Evolutionary conservation across 2,888 invertebrate genomes (phyloP).

Genomic region (Acronicta aceris): DNA sequence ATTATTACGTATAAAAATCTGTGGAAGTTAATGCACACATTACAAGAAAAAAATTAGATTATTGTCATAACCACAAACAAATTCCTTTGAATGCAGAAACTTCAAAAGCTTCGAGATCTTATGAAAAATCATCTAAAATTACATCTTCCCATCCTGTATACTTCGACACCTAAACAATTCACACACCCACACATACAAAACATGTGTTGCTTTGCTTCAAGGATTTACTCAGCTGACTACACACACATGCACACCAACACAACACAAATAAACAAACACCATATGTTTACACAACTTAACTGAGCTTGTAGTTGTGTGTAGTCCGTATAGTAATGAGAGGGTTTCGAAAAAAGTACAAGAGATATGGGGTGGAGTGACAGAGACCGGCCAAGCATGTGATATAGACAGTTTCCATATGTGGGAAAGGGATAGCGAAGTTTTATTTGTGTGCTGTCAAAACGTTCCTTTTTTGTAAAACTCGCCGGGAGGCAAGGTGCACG

Average conservation of each 20-base stretch:
- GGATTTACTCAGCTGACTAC: slow-evolving; percentile 82
- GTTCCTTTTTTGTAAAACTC: slow-evolving; percentile 83
- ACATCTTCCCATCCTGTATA: slow-evolving; percentile 56
- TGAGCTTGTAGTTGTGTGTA: slow-evolving; percentile 66
- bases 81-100: slow-evolving; percentile 29
- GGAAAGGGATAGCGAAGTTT: slow-evolving; percentile 63
- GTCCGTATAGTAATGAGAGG: slow-evolving; percentile 76
- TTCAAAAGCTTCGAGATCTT: slow-evolving; percentile 40
- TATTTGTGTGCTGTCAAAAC: slow-evolving; percentile 71
- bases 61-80: slow-evolving; percentile 40
- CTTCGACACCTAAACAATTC: slow-evolving; percentile 66
- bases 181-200: slow-evolving; percentile 60
- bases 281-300: slow-evolving; percentile 64
- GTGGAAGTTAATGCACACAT: neutral
- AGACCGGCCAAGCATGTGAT: slow-evolving; percentile 57
- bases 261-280: slow-evolving; percentile 71
- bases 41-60: slow-evolving; percentile 6
- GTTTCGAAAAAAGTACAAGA: slow-evolving; percentile 83
- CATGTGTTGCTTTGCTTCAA: slow-evolving; percentile 71
- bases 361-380: slow-evolving; percentile 72
- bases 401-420: slow-evolving; percentile 45
- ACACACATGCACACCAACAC: slow-evolving; percentile 64
- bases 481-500: slow-evolving; percentile 86
- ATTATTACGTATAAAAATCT: neutral
- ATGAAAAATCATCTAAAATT: slow-evolving; percentile 59